phyloP scores from a whole-genome alignment of 2,113 vertebrate genomes.

The Leptocoma aspasia region DNA sequence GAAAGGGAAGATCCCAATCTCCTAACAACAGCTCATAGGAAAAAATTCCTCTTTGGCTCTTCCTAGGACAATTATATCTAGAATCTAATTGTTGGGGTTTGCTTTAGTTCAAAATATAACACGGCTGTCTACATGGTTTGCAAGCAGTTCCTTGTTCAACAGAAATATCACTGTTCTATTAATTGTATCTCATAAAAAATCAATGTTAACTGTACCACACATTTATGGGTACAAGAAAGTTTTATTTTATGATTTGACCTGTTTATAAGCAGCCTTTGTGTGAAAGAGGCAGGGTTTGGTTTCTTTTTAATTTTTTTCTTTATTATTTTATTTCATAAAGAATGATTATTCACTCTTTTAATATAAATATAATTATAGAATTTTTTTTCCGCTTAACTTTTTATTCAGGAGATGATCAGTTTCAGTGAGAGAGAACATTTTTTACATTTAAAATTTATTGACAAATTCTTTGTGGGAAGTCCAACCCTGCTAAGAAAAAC shows the following conservation, averaged over 20 bases:
- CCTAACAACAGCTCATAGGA: conserved; percentile 34
- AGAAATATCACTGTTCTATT: not conserved
- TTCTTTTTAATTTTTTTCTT: not conserved
- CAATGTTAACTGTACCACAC: not conserved
- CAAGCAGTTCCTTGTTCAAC: not conserved
- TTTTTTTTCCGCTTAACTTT: not conserved
- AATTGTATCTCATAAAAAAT: not conserved
- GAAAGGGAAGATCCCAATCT: conserved; percentile 69
- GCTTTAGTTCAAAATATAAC: not conserved
- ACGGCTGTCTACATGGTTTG: not conserved
- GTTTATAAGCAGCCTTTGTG: not conserved
- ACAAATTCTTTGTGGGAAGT: not conserved
- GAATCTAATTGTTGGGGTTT: not conserved
- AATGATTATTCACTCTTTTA: not conserved
- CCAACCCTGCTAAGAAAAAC: not conserved
- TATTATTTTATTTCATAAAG: not conserved
- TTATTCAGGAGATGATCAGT: not conserved
- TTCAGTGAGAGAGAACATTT: not conserved
- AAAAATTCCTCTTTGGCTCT: not conserved
- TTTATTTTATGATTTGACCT: not conserved
- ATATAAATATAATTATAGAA: not conserved
- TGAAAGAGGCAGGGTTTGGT: not conserved
- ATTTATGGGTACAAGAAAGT: not conserved
- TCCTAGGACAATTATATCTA: conserved; percentile 23
- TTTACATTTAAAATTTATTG: not conserved